Conservation (phyloP, 92 coral and sea anemone genomes). For the Pocillopora grandis region DNA sequence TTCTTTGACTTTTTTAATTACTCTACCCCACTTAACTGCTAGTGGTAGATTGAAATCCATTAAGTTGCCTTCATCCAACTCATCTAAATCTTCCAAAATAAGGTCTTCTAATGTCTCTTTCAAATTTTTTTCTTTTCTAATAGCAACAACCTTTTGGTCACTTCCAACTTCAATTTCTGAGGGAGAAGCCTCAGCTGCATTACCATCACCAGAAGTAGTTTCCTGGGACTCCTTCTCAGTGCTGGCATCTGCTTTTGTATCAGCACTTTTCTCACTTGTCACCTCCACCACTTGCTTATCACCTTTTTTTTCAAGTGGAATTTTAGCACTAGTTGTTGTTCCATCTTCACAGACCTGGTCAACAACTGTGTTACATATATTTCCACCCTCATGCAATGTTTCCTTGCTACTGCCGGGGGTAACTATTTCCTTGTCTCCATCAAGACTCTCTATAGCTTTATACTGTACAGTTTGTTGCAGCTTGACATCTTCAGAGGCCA, state of each 20-base stretch:
- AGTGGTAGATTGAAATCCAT: conserved; percentile 29
- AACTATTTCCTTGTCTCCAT: background rate
- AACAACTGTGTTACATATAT: background rate
- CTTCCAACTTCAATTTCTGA: background rate
- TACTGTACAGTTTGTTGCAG: background rate
- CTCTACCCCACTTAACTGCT: conserved; percentile 31
- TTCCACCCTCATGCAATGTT: background rate
- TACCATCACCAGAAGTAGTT: background rate
- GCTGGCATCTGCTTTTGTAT: background rate
- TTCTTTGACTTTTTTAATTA: background rate
- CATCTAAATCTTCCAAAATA: conserved; percentile 16
- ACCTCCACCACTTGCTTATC: background rate
- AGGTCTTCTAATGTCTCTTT: background rate
- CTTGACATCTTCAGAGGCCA: background rate
- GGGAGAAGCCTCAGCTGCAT: background rate
- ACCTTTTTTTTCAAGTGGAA: background rate
- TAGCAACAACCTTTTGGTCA: too few relatives aligned
- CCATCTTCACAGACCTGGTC: background rate
- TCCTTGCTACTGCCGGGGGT: background rate
- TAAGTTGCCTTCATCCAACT: conserved; percentile 7
- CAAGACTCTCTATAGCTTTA: background rate
- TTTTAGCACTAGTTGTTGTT: background rate
- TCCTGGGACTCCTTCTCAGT: background rate
- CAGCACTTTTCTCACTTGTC: background rate
- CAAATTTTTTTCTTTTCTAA: background rate